Base-by-base conservation (phyloP, 2,888 invertebrate genomes). In the Leptopilina syphax region DNA sequence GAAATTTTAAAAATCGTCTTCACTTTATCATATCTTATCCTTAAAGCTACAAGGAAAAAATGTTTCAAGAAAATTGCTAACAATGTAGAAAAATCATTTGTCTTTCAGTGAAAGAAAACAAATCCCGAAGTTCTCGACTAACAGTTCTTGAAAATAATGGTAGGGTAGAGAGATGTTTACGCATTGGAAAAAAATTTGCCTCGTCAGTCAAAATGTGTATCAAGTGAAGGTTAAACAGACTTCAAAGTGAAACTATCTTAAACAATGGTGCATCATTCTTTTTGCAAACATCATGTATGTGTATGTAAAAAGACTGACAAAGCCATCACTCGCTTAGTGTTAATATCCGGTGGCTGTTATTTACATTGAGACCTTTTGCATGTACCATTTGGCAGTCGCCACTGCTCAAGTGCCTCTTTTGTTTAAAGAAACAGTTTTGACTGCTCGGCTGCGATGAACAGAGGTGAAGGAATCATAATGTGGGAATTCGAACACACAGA, bases 321-420 rank as follows among this genome's bases (percentile, higher is more conserved):
- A 13, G 54, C 54, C 4, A 24, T 54, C 54, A 54, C 54, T 54
- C 54, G 34, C 54, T 1, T 54, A 50, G 70, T 70, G 70, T 70
- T 70, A 70, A 70, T 70, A 70, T 70, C 70, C 70, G 70, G 70
- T 70, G 54, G 54, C 70, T 70, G 70, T 54, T 70, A 70, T 70
- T 70, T 70, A 70, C 70, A 70, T 70, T 70, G 27, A 70, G 47
- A 70, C 24, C 70, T 54, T 50, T 70, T 67, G 10, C 67, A 67
- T 12, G 41, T 47, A 44, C 24, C 34, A 57, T 50, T 68, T 68
- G 50, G 7, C 50, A 50, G 54, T 70, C 13, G 70, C 60, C 60
- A 60, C 18, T 50, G 12, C 70, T 70, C 50, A 54, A 70, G 70
- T 54, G 34, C 70, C 70, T 70, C 54, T 54, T 70, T 70, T 70